Percentiles rank a stretch among this genome's conserved stretches.
These are phyloP conservation scores for Vandiemenella viatica DNA, from an alignment of 2,888 invertebrate genomes.

Conservation along the genomic window DNA sequence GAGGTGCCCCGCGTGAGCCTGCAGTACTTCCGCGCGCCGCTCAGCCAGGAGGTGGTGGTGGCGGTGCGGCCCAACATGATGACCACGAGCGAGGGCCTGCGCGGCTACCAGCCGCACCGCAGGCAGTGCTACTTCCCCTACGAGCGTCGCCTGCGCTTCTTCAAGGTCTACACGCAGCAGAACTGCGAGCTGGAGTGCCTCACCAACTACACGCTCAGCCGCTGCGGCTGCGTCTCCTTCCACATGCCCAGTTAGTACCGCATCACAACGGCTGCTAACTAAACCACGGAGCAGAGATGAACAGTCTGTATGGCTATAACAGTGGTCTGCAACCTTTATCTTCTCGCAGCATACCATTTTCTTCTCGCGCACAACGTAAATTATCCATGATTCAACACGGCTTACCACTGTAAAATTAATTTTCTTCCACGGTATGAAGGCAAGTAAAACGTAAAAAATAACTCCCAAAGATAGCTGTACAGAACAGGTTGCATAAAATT, in stretches of 20 bases:
- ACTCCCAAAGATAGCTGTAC: no score
- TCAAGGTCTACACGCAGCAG: constrained; percentile 20
- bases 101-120: constrained; percentile 20
- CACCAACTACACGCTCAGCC: not conserved
- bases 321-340: no score
- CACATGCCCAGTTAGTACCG: not conserved
- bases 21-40: constrained; percentile 19
- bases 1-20: constrained; percentile 20
- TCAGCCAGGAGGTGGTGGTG: constrained; percentile 19
- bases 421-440: no score
- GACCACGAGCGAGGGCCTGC: constrained; percentile 19
- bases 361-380: no score
- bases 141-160: constrained; percentile 20
- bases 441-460: no score
- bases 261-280: no score
- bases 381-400: no score
- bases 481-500: no score
- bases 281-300: no score
- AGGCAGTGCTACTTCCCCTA: constrained; percentile 21
- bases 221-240: not conserved
- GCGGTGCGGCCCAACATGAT: constrained; percentile 20
- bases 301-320: no score
- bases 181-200: constrained; percentile 19
- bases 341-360: no score
- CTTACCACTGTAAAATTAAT: no score